Evolutionary conservation across 2,113 vertebrate genomes (phyloP), one percentile per base, ranked within the genome.

Genomic region (Poecile atricapillus): DNA sequence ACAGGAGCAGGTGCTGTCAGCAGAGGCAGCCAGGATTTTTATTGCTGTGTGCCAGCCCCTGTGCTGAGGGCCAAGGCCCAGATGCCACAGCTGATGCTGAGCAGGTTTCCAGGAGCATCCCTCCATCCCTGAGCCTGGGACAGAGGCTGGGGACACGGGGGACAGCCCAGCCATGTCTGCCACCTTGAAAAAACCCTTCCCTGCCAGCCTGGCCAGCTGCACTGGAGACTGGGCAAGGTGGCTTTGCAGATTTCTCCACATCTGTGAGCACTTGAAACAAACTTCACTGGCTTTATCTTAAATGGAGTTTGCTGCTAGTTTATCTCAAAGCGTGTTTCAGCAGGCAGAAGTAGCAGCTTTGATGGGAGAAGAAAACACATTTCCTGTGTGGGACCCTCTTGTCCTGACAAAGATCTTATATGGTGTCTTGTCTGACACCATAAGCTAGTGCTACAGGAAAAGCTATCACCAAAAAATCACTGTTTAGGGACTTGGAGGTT

Each of bases 1-100:
- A 1, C 80, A 67, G 94, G 56, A 95, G 92, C 95, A 97, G 94
- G 94, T 93, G 92, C 68, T 95, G 92, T 96, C 90, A 83, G 76
- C 35, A 78, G 76, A 71, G 88, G 44, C 85, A 82, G 92, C 94
- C 90, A 94, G 93, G 88, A 78, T 94, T 92, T 96, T 62, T 43
- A 43, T 15, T 92, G 90, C 95, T 81, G 22, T 5, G 2, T 90
- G 94, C 92, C 92, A 96, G 80, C 63, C 76, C 73, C 58, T 68
- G 85, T 46, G 64, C 90, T 78, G 85, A 90, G 86, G 88, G 93
- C 93, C 95, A 97, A 68, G 73, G 85, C 87, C 88, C 93, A 92
- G 92, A 60, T 94, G 92, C 93, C 4, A 0, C 88, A 90, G 9
- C 90, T 86, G 52, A 4, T 10, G 56, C 87, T 70, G 88, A 88